Conservation (phyloP, 2,113 vertebrate genomes). For the Mohoua ochrocephala region DNA sequence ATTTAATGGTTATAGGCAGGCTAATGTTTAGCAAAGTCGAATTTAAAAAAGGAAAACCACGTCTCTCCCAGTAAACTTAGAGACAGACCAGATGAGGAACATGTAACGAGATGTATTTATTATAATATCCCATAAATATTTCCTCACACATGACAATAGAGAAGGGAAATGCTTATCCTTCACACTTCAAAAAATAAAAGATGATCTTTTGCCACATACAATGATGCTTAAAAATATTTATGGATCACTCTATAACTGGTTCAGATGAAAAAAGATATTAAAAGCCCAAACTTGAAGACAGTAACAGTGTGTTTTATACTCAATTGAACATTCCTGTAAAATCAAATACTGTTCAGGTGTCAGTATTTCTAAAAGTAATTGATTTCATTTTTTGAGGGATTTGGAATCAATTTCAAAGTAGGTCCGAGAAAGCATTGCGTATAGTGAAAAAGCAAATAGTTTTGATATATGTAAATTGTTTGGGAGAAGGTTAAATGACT, state of each 20-base stretch:
- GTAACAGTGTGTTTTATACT: not conserved
- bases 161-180: not conserved
- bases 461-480: not conserved
- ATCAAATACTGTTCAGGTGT: not conserved
- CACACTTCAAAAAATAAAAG: not conserved
- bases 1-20: not conserved
- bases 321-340: not conserved
- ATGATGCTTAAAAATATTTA: not conserved
- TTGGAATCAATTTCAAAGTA: not conserved
- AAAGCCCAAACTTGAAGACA: not conserved
- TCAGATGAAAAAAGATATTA: not conserved
- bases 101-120: not conserved
- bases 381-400: not conserved
- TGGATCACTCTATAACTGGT: not conserved
- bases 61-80: not conserved
- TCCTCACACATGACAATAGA: not conserved
- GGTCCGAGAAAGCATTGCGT: not conserved
- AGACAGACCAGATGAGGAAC: not conserved
- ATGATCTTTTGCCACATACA: not conserved
- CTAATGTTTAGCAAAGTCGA: not conserved
- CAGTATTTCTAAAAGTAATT: not conserved
- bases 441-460: not conserved
- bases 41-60: not conserved
- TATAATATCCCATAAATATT: not conserved
- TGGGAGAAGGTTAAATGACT: not conserved